Percentiles rank a stretch among this genome's conserved stretches.
These are phyloP conservation scores for Agapornis canus DNA, from an alignment of 2,797 vertebrate genomes.

Conservation along the genomic window DNA sequence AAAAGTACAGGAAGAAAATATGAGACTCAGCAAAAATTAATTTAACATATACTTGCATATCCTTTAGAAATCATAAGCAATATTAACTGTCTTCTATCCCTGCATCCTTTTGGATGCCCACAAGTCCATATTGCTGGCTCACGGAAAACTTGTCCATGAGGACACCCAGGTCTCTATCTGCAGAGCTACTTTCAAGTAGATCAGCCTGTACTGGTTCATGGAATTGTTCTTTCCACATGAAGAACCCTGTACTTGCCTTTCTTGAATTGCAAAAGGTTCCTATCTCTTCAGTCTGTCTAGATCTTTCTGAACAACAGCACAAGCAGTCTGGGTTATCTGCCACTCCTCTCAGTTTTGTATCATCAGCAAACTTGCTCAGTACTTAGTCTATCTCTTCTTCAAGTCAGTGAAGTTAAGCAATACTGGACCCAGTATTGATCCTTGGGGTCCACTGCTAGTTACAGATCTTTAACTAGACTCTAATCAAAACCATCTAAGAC, in stretches of 20 bases:
- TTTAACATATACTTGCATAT: background rate
- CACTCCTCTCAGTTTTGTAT: background rate
- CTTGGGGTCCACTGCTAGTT: background rate
- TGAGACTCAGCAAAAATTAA: background rate
- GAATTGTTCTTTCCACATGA: background rate
- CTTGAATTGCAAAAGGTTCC: background rate
- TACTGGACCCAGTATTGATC: background rate
- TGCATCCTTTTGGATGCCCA: background rate
- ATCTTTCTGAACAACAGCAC: background rate
- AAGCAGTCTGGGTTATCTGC: background rate
- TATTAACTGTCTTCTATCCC: background rate
- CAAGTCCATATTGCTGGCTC: background rate
- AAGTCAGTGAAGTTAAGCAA: background rate
- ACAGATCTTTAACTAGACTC: background rate
- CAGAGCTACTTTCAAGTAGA: background rate
- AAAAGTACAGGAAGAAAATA: background rate
- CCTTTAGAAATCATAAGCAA: background rate
- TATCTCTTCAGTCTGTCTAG: background rate
- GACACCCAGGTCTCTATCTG: background rate
- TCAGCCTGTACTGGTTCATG: background rate
- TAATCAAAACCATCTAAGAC: background rate
- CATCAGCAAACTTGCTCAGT: background rate
- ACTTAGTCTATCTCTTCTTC: background rate
- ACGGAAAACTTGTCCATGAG: background rate
- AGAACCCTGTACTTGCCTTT: background rate